Conservation (phyloP, 2,888 invertebrate genomes). For the Noctua comes region DNA sequence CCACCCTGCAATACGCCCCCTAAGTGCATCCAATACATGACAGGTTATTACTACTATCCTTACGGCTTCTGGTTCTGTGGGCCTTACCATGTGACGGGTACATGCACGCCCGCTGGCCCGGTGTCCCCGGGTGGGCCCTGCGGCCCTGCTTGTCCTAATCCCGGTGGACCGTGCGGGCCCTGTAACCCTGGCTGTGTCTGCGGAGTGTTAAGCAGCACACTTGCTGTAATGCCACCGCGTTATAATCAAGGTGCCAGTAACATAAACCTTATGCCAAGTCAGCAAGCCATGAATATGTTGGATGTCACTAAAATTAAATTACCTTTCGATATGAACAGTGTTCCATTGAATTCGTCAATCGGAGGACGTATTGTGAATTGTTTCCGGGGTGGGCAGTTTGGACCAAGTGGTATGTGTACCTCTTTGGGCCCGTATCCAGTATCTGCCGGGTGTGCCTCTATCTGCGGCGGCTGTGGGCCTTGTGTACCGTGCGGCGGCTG, state of each 20-base stretch:
- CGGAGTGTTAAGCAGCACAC: conserved; percentile 26
- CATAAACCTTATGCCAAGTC: conserved; percentile 23
- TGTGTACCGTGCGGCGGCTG: conserved; percentile 11
- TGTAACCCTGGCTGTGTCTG: conserved; percentile 44
- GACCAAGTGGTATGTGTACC: conserved; percentile 42
- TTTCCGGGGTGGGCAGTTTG: conserved; percentile 69
- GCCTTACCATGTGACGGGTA: conserved; percentile 70
- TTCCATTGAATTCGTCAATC: conserved; percentile 7
- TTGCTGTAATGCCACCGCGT: conserved; percentile 26
- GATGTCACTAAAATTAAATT: conserved; percentile 29
- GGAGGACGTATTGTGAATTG: background rate
- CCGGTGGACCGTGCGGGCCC: conserved; percentile 48
- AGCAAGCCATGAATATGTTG: conserved; percentile 32
- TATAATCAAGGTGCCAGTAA: background rate
- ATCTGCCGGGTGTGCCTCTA: conserved; percentile 60
- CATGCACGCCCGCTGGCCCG: conserved; percentile 59
- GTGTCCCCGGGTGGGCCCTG: conserved; percentile 59
- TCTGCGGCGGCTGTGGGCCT: conserved; percentile 6
- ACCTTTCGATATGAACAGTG: conserved; percentile 31
- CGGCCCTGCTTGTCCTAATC: conserved; percentile 37
- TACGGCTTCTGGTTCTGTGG: conserved; percentile 75
- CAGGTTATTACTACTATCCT: conserved; percentile 72
- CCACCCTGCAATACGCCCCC: conserved; percentile 67
- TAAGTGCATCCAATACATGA: conserved; percentile 69
- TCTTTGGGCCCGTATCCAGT: conserved; percentile 66